Conservation (phyloP, 2,113 vertebrate genomes). For the Oxyruncus cristatus region DNA sequence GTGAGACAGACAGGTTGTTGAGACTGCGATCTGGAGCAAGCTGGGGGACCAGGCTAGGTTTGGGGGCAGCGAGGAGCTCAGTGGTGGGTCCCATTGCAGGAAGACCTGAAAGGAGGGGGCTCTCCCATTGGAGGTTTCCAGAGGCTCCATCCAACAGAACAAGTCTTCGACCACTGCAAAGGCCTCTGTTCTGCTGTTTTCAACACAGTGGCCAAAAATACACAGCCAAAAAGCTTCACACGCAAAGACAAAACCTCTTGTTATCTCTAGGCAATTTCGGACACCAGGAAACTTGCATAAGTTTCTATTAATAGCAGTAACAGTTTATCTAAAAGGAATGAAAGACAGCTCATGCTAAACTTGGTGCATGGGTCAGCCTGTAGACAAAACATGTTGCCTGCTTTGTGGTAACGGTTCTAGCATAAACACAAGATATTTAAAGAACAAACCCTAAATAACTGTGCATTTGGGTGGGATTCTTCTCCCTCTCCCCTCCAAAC, state of each 20-base stretch:
- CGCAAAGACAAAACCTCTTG: not conserved
- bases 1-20: fast-evolving
- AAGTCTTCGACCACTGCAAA: fast-evolving
- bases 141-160: not conserved
- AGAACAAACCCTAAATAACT: not conserved
- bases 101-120: not conserved
- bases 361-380: not conserved
- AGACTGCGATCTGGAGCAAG: not conserved
- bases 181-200: not conserved
- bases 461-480: not conserved
- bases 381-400: not conserved
- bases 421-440: not conserved
- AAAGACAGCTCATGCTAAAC: conserved; percentile 18
- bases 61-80: not conserved
- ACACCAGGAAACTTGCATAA: not conserved
- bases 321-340: conserved; percentile 13
- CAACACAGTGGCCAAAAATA: not conserved
- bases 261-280: not conserved
- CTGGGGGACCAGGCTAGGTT: not conserved
- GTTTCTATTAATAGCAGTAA: conserved; percentile 26
- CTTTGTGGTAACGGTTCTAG: not conserved
- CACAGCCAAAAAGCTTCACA: not conserved
- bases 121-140: not conserved
- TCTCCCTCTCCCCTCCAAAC: not conserved
- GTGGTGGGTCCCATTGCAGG: not conserved